Base-by-base conservation (phyloP, 2,888 invertebrate genomes). In the Ennomos erosarius region DNA sequence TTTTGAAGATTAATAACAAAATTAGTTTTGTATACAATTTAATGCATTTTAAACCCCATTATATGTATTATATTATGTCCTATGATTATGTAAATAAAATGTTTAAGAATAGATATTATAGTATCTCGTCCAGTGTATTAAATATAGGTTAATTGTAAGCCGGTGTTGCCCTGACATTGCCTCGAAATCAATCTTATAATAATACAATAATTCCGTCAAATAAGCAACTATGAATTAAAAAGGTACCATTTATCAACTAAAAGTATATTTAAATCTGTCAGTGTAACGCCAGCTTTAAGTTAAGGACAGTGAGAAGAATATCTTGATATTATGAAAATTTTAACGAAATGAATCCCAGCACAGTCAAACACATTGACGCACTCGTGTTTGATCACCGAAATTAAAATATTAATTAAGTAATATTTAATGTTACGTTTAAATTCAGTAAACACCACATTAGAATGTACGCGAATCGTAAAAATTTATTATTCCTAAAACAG, bases 11-110 rank as follows among this genome's bases (percentile, higher is more conserved):
- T 67, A 50, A 64, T 73, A 72, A 74, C 74, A 62, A 68, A 67
- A 66, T 66, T 84, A 82, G 81, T 84, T 85, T 85, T 85, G 76
- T 85, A 85, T 82, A 71, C 70, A 75, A 79, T 73, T 73, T 71
- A 75, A 75, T 64, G 74, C 69, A 79, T 80, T 79, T 79, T 79
- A 73, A 85, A 82, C 81, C 81, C 80, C 79, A 75, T 64, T 76
- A 56, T 63, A 67, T 62, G 53, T 50, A 45, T n/a, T 62, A 60
- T 76, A 59, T 56, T 65, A 65, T 16, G 16, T 2, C 3, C 49
- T 39, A 56, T 56, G 26, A 13, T 39, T 45, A 36, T 55, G 36
- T 54, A 54, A 69, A 61, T 72, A 71, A 26, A 37, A 70, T 72
- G 73, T 74, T 61, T 76, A 76, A n/a, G 71, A 54, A 49, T 63